Evolutionary conservation across 2,797 vertebrate species (phyloP).

Genomic region (Scomberomorus guttatus): DNA sequence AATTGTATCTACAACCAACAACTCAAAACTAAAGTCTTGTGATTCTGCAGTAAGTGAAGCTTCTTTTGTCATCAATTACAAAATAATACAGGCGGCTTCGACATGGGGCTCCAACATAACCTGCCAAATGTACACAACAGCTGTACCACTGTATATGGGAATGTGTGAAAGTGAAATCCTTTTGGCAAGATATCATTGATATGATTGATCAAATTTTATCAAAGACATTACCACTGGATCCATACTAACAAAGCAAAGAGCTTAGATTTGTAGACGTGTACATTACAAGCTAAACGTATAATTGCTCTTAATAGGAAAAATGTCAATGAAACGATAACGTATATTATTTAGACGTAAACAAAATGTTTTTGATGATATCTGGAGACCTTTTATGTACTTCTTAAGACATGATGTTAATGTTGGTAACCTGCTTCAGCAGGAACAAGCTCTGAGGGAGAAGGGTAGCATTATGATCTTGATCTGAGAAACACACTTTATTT

Average conservation of each 20-base stretch:
- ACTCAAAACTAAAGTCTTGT: too few species aligned
- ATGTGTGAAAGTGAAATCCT: conserved; percentile 5
- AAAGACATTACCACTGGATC: background rate
- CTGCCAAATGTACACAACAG: background rate
- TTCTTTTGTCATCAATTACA: too few species aligned
- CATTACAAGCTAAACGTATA: background rate
- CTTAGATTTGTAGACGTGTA: background rate
- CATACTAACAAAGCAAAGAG: background rate
- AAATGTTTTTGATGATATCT: conserved; percentile 11
- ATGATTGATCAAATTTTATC: conserved; percentile 1
- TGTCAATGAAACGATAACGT: background rate
- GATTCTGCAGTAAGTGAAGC: too few species aligned
- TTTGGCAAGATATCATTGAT: conserved; percentile 9
- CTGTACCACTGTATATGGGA: background rate
- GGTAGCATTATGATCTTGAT: too few species aligned
- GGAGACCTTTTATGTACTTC: conserved; percentile 8
- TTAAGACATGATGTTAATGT: too few species aligned
- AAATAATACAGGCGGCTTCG: too few species aligned
- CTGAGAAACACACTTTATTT: too few species aligned
- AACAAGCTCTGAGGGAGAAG: too few species aligned
- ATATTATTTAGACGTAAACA: conserved; percentile 7
- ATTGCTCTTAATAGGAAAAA: conserved; percentile 22
- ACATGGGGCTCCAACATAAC: too few species aligned
- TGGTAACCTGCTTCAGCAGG: too few species aligned
- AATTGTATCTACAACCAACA: too few species aligned